Evolutionary conservation across 2,113 vertebrate genomes (phyloP), one percentile per base, ranked within the genome.

Genomic region (Scopus umbretta): DNA sequence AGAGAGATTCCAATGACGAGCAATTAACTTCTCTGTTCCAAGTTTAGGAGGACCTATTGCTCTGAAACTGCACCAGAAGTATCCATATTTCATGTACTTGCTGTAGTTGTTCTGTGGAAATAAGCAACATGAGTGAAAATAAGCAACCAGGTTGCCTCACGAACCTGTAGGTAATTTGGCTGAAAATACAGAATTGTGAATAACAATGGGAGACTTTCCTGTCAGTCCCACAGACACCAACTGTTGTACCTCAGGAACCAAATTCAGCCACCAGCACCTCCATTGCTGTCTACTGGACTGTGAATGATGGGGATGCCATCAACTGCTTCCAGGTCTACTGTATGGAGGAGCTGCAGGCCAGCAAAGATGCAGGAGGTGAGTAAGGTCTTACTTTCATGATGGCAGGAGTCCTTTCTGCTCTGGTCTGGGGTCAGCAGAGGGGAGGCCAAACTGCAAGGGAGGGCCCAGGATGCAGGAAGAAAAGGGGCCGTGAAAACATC

Each of bases 301-400:
- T 99, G 96, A 99, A 98, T 23, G 98, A 99, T 1, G 99, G 98
- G 18, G 99, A 99, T 4, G 78, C 99, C 76, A 98, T 99, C 1
- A 99, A 99, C 97, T 99, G 98, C 94, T 99, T 99, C 96, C 99
- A 99, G 96, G 99, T 99, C 66, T 99, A 99, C 98, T 99, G 99
- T 74, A 98, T 99, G 98, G 99, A 99, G 96, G 98, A 99, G 49
- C 98, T 97, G 16, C 99, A 98, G 70, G 98, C 98, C 94, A 98
- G 98, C 98, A 98, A 97, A 93, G 96, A 98, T 72, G n/a, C 92
- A 23, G 96, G 94, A 4, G 98, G 98, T 98, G 72, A 0, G 98
- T 95, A 80, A 55, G 12, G 17, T 71, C 58, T 80, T 49, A 30
- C 14, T 52, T 88, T 63, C 34, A 7, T 2, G 3, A 56, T 0